phyloP scores from a whole-genome alignment of 2,113 vertebrate species.

The Campylomormyrus numenius region DNA sequence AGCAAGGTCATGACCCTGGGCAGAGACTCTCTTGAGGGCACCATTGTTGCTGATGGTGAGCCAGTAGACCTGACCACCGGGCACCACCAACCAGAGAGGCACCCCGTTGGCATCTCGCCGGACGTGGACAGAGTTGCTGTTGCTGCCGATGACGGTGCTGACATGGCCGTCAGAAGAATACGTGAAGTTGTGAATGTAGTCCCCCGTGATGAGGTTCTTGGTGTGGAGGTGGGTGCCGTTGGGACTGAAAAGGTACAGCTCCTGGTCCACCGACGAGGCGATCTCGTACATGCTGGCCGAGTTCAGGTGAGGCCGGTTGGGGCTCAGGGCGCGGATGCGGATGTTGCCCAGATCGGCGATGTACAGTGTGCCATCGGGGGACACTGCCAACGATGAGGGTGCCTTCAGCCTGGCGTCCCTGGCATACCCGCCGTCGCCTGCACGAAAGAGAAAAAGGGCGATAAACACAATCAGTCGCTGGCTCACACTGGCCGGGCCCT shows the following conservation, averaged over 20 bases:
- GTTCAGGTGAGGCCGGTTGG: constrained; percentile 66
- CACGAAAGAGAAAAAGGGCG: not conserved
- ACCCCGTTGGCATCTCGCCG: constrained; percentile 73
- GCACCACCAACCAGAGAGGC: constrained; percentile 79
- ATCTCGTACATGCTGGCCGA: constrained; percentile 68
- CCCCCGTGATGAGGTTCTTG: constrained; percentile 75
- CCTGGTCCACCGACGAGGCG: constrained; percentile 74
- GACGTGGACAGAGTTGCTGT: constrained; percentile 70
- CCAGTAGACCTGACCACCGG: constrained; percentile 79
- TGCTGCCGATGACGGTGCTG: constrained; percentile 63
- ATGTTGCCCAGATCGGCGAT: constrained; percentile 78
- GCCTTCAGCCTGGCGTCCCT: constrained; percentile 81
- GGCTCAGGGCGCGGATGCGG: constrained; percentile 70
- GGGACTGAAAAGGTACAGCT: constrained; percentile 76
- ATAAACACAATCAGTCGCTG: not conserved
- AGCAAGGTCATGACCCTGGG: constrained; percentile 78
- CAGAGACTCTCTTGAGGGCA: constrained; percentile 76
- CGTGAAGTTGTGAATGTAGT: constrained; percentile 81
- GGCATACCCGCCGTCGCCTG: constrained; percentile 80
- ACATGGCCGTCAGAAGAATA: constrained; percentile 71
- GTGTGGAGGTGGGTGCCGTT: constrained; percentile 81
- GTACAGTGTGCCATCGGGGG: constrained; percentile 72
- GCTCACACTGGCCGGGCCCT: not conserved
- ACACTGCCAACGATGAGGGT: constrained; percentile 73
- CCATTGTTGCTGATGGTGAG: constrained; percentile 79